These are phyloP conservation scores for Beroe forskalii DNA, from an alignment of 37 sponge, comb jelly and placozoan species.

Conservation along the genomic window DNA sequence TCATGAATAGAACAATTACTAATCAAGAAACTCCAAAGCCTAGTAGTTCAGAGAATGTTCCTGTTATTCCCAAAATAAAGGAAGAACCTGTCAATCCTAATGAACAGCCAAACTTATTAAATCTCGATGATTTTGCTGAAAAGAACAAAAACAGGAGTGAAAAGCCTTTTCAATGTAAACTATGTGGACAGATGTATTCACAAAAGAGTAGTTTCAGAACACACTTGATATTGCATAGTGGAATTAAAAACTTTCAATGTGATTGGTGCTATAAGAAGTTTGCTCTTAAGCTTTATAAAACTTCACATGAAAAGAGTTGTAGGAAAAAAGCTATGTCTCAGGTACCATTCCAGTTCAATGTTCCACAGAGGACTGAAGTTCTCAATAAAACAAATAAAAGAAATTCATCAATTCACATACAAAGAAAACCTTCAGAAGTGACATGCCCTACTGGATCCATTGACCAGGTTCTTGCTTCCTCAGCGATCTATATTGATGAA, in stretches of 20 bases:
- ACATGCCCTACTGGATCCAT: not conserved
- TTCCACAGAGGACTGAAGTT: not conserved
- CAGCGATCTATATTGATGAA: slow-evolving; percentile 6
- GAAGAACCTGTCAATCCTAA: not conserved
- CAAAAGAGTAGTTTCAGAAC: slow-evolving; percentile 57
- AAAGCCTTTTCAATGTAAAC: slow-evolving; percentile 37
- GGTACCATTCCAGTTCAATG: slow-evolving; percentile 43
- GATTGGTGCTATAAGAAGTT: slow-evolving; percentile 56
- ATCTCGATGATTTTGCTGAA: slow-evolving; percentile 41
- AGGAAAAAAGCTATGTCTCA: not conserved
- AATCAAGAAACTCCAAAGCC: not conserved
- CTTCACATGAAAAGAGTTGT: slow-evolving; percentile 59
- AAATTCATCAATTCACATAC: not conserved
- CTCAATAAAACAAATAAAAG: not conserved
- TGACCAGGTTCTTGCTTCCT: not conserved
- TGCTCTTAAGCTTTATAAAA: slow-evolving; percentile 51
- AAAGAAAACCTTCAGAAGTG: not conserved
- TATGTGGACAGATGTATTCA: slow-evolving; percentile 48
- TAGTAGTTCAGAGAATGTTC: not conserved
- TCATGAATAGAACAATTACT: not conserved
- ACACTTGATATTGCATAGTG: slow-evolving; percentile 44
- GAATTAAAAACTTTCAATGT: slow-evolving; percentile 47
- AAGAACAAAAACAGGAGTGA: slow-evolving; percentile 33
- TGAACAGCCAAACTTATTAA: not conserved
- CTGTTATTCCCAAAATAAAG: not conserved